Conservation (phyloP, 1,140 invertebrate species). For the Dolichoris vasculosae region DNA sequence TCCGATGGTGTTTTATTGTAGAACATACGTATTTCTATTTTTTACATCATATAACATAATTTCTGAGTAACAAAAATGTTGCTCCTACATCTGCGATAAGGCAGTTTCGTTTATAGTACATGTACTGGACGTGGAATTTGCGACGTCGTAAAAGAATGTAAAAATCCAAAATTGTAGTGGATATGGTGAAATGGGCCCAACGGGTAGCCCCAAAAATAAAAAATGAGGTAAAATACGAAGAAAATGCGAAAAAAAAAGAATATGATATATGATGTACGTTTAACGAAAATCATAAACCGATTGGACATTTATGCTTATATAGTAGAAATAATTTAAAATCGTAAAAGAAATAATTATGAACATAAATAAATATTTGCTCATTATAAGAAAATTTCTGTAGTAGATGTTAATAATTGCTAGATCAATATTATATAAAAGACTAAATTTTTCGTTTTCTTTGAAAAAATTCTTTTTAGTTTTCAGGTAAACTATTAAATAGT, state of each 20-base stretch:
- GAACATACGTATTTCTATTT: conserved; percentile 36
- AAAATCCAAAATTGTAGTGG: conserved; percentile 24
- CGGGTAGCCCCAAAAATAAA: background rate
- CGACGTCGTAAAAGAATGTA: conserved; percentile 34
- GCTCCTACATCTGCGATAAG: background rate
- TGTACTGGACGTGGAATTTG: background rate
- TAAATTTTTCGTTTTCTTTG: too few relatives aligned
- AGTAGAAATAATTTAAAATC: background rate
- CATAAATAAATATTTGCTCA: too few relatives aligned
- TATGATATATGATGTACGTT: background rate
- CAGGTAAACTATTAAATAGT: too few relatives aligned
- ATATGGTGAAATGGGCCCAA: background rate
- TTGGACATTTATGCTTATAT: conserved; percentile 23
- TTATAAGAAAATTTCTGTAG: too few relatives aligned
- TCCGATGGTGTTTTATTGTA: background rate
- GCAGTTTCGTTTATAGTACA: conserved; percentile 10
- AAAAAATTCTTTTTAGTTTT: too few relatives aligned
- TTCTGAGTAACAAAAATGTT: background rate
- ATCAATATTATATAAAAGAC: too few relatives aligned
- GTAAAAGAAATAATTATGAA: background rate
- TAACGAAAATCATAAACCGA: conserved; percentile 43
- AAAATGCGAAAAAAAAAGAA: background rate
- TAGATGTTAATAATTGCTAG: too few relatives aligned
- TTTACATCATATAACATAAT: background rate
- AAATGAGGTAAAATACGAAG: background rate